A percentile compares a stretch with the other conserved stretches of the same genome.
Conservation (phyloP, 2,113 vertebrate genomes). For the Indicator indicator region DNA sequence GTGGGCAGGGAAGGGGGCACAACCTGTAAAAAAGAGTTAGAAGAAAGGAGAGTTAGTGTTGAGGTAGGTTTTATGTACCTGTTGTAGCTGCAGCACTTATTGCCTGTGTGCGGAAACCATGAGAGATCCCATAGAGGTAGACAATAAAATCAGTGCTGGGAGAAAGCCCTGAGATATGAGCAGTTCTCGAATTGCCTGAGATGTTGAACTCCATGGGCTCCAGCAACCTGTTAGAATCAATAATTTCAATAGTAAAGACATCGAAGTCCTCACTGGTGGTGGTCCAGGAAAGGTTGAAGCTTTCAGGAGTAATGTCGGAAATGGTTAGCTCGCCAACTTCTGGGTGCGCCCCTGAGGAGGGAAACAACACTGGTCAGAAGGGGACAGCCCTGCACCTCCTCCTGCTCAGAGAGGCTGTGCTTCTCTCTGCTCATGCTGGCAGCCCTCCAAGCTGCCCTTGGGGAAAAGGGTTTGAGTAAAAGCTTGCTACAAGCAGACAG, state of each 20-base stretch:
- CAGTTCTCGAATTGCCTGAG: slow-evolving; percentile 79
- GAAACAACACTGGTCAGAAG: slow-evolving; percentile 68
- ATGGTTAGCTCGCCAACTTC: slow-evolving; percentile 84
- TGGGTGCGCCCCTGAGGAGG: slow-evolving; percentile 85
- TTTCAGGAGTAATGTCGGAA: slow-evolving; percentile 86
- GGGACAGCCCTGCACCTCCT: background rate
- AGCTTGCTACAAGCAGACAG: background rate
- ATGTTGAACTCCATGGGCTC: slow-evolving; percentile 86
- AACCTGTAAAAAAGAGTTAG: slow-evolving; percentile 61
- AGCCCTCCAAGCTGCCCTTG: background rate
- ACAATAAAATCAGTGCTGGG: slow-evolving; percentile 91
- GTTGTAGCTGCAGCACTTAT: slow-evolving; percentile 88
- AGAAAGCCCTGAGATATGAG: slow-evolving; percentile 86
- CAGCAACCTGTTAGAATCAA: slow-evolving; percentile 94
- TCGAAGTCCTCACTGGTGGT: slow-evolving; percentile 81
- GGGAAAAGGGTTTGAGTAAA: background rate
- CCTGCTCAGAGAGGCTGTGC: background rate
- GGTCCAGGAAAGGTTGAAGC: slow-evolving; percentile 92
- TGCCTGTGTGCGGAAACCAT: slow-evolving; percentile 80
- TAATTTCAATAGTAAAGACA: slow-evolving; percentile 91
- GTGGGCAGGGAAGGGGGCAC: background rate
- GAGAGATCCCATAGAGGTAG: slow-evolving; percentile 90
- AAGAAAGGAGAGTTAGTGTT: slow-evolving; percentile 25
- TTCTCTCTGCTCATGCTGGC: background rate
- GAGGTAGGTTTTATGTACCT: slow-evolving; percentile 80